Evolutionary conservation across 2,888 invertebrate genomes (phyloP).

Genomic region (Prosopocoilus inquinatus): DNA sequence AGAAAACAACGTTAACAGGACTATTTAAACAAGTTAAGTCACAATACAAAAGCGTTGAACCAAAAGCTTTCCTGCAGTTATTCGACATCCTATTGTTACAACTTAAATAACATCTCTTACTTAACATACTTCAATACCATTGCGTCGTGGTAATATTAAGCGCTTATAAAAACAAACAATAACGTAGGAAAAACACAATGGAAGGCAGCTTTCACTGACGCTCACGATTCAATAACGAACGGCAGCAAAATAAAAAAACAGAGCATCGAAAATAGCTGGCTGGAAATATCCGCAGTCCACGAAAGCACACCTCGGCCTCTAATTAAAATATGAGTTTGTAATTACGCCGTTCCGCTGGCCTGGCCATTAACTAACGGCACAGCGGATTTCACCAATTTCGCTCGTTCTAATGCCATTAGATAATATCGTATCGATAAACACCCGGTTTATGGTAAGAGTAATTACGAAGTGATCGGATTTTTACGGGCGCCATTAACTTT

Average conservation of each 20-base stretch:
- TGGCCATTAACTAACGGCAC: conserved; percentile 7
- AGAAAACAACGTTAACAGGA: too few species aligned
- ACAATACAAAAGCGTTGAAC: too few species aligned
- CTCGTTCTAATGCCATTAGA: not conserved
- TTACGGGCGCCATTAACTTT: too few species aligned
- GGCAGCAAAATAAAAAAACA: conserved; percentile 13
- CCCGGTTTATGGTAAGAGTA: too few species aligned
- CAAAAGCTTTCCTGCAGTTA: too few species aligned
- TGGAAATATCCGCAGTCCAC: conserved; percentile 14
- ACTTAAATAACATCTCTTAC: too few species aligned
- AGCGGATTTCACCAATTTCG: conserved; percentile 15
- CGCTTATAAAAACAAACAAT: too few species aligned
- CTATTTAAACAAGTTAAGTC: too few species aligned
- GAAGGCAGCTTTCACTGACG: conserved; percentile 15
- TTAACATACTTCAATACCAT: too few species aligned
- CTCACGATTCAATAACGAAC: conserved; percentile 3
- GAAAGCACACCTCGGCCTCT: conserved; percentile 13
- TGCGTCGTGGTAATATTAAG: too few species aligned
- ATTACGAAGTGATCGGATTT: too few species aligned
- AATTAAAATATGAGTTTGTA: conserved; percentile 23
- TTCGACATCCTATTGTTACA: too few species aligned
- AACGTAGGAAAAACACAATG: not conserved
- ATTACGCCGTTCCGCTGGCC: conserved; percentile 14
- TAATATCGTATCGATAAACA: not conserved
- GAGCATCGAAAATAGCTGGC: conserved; percentile 8